Percentiles rank a stretch among this genome's conserved stretches.
phyloP scores from a whole-genome alignment of 2,888 invertebrate genomes.

The Protodeltote pygarga region DNA sequence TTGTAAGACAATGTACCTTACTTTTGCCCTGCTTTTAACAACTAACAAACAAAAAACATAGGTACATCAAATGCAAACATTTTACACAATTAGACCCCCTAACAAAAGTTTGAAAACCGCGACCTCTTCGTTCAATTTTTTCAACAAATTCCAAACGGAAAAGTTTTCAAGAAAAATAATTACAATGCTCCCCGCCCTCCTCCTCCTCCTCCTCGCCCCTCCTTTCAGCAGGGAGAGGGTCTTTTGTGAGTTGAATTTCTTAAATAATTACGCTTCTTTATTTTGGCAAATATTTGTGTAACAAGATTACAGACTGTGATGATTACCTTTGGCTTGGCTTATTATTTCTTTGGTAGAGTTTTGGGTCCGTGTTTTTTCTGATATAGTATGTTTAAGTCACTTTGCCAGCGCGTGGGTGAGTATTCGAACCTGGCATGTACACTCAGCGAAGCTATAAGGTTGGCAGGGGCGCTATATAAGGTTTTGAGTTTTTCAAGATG shows the following conservation, averaged over 20 bases:
- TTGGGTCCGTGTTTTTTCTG: conserved; percentile 1
- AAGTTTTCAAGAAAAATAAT: conserved; percentile 83
- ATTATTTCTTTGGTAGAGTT: conserved; percentile 35
- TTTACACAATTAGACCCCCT: too few species aligned
- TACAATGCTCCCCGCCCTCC: conserved; percentile 71
- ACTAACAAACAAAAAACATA: too few species aligned
- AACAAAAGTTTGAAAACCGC: too few species aligned
- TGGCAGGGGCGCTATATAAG: too few species aligned
- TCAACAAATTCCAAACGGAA: conserved; percentile 64
- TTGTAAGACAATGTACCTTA: too few species aligned
- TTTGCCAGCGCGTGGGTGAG: too few species aligned
- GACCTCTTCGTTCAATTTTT: conserved; percentile 55
- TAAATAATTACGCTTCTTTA: conserved; percentile 79
- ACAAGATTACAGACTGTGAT: conserved; percentile 71
- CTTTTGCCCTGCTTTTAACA: too few species aligned
- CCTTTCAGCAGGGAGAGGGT: conserved; percentile 60
- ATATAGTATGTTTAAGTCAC: neutral
- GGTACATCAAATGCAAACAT: too few species aligned
- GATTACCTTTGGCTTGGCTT: conserved; percentile 70
- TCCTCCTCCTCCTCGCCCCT: too few species aligned
- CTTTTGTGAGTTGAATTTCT: conserved; percentile 68
- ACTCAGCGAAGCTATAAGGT: too few species aligned
- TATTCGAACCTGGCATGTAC: too few species aligned
- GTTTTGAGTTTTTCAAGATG: too few species aligned
- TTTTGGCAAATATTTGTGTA: conserved; percentile 75